A percentile compares a stretch with the other conserved stretches of the same genome.
Conservation (phyloP, 2,888 invertebrate species). For the Monopis laevigella region DNA sequence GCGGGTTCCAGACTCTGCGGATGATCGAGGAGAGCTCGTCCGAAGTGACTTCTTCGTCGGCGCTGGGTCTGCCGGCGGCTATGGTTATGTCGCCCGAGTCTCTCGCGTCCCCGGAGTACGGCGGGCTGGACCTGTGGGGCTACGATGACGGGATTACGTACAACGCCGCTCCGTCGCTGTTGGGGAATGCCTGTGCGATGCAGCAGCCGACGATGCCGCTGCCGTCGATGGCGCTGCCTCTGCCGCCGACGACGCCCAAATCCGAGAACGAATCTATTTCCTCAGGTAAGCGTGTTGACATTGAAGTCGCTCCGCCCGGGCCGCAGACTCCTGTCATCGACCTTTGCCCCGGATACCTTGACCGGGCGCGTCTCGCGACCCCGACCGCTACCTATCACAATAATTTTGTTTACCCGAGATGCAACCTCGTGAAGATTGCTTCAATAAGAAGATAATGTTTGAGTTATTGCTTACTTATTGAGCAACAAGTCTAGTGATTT, state of each 20-base stretch:
- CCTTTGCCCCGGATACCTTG: conserved; percentile 67
- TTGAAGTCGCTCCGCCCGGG: conserved; percentile 20
- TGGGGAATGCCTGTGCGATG: conserved; percentile 55
- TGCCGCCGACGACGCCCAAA: conserved; percentile 61
- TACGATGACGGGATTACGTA: conserved; percentile 66
- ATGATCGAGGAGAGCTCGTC: conserved; percentile 78
- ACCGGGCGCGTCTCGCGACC: conserved; percentile 56
- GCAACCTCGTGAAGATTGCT: conserved; percentile 4
- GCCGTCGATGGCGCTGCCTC: conserved; percentile 59
- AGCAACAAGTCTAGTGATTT: no score
- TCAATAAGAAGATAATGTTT: neutral
- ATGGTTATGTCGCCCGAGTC: conserved; percentile 83
- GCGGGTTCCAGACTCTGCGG: conserved; percentile 71
- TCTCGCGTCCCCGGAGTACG: conserved; percentile 79
- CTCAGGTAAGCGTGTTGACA: conserved; percentile 44
- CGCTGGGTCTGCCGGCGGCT: conserved; percentile 74
- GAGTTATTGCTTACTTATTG: no score
- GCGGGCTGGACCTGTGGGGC: conserved; percentile 86
- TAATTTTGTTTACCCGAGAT: conserved; percentile 43
- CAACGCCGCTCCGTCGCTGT: conserved; percentile 50
- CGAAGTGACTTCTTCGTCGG: conserved; percentile 81
- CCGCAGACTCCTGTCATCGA: conserved; percentile 58
- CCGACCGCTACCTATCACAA: conserved; percentile 37
- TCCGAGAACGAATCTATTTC: conserved; percentile 65
- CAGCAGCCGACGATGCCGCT: conserved; percentile 62